A percentile compares a stretch with the other conserved stretches of the same genome.
Conservation (phyloP, 2,888 invertebrate genomes). For the Proisotoma minuta region DNA sequence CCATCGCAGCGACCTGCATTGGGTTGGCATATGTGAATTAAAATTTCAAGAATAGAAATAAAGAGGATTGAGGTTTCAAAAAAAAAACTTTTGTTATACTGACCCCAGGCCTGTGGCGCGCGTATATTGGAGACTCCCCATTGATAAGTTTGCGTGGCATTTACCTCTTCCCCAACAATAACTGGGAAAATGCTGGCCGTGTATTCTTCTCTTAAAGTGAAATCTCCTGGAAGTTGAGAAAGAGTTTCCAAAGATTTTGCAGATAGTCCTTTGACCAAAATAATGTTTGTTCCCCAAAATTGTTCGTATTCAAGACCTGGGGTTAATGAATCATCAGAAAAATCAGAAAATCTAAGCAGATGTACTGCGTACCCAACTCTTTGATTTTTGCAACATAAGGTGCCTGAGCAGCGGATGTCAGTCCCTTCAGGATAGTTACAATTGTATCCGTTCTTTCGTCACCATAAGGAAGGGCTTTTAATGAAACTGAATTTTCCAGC, state of each 20-base stretch:
- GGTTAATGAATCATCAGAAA: too few relatives aligned
- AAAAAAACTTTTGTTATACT: too few relatives aligned
- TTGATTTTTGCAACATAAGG: too few relatives aligned
- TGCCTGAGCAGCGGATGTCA: neutral
- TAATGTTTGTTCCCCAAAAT: neutral
- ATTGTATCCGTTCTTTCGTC: too few relatives aligned
- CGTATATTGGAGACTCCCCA: slow-evolving; percentile 7
- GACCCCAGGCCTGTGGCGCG: slow-evolving; percentile 2
- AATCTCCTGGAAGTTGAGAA: neutral
- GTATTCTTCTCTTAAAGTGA: neutral
- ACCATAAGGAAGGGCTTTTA: neutral
- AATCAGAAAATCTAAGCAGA: too few relatives aligned
- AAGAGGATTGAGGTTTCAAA: too few relatives aligned
- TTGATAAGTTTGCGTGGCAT: neutral
- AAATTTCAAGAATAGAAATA: too few relatives aligned
- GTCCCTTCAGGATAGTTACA: neutral
- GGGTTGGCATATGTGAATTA: too few relatives aligned
- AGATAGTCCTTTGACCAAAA: neutral
- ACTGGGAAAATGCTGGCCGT: neutral
- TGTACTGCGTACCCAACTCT: too few relatives aligned
- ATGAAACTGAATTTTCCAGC: neutral
- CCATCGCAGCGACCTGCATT: too few relatives aligned
- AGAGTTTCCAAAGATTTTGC: neutral
- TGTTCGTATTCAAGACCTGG: neutral
- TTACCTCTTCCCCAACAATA: neutral